A percentile compares a stretch with the other conserved stretches of the same genome.
Conservation (phyloP, 2,797 vertebrate genomes). For the Hephaestus fuliginosus region DNA sequence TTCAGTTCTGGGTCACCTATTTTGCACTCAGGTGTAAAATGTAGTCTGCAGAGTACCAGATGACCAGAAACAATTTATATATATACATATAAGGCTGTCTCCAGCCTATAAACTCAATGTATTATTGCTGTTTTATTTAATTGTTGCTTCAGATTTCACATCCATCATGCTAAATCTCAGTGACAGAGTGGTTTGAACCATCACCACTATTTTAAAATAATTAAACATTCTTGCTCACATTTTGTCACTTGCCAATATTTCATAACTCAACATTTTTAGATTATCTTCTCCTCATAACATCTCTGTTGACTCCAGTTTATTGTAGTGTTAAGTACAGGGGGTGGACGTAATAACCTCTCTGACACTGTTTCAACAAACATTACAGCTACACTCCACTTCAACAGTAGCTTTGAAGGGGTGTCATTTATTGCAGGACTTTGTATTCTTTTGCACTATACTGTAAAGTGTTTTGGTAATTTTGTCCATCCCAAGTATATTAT, state of each 20-base stretch:
- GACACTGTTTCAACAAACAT: constrained; percentile 7
- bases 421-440: constrained; percentile 10
- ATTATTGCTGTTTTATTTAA: neutral
- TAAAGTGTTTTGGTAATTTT: constrained; percentile 9
- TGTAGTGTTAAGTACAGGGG: neutral
- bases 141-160: neutral
- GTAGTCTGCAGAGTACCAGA: constrained; percentile 72
- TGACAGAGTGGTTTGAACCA: neutral
- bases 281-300: neutral
- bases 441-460: neutral
- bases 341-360: neutral
- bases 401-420: neutral
- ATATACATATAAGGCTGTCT: constrained; percentile 33
- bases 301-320: neutral
- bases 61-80: constrained; percentile 64
- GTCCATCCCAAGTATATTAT: neutral
- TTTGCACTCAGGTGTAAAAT: constrained; percentile 83
- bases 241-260: neutral
- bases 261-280: neutral
- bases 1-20: constrained; percentile 85
- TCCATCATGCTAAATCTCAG: neutral
- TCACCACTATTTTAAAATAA: neutral
- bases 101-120: constrained; percentile 12
- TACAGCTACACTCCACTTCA: constrained; percentile 1
- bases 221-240: neutral